Conservation (phyloP, 2,797 vertebrate species). For the Eulemur albifrons region DNA sequence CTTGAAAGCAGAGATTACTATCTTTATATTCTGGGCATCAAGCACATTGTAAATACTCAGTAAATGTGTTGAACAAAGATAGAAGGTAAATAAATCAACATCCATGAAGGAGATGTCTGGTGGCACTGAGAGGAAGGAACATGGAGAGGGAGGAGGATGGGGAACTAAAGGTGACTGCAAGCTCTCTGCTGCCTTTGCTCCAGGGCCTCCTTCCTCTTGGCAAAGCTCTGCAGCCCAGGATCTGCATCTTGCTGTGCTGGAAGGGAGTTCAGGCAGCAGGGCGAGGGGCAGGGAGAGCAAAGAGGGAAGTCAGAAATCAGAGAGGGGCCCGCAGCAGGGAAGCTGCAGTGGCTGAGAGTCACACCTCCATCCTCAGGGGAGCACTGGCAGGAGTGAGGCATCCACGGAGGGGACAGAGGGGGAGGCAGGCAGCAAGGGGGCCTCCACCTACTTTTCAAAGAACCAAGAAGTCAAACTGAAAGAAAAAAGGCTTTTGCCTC, state of each 20-base stretch:
- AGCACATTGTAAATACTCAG: not conserved
- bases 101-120: not conserved
- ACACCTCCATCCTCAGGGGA: not conserved
- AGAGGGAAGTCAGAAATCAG: conserved; percentile 39
- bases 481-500: conserved; percentile 41
- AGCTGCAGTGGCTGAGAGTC: not conserved
- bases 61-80: not conserved
- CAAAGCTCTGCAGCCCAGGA: not conserved
- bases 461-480: conserved; percentile 50
- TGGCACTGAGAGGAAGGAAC: not conserved
- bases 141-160: accelerated
- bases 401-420: not conserved
- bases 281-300: not conserved
- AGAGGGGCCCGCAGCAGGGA: not conserved
- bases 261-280: not conserved
- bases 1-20: not conserved
- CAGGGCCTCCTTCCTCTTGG: not conserved
- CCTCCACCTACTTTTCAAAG: conserved; percentile 46
- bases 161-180: not conserved
- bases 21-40: not conserved
- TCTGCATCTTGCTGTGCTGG: not conserved
- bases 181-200: not conserved
- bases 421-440: not conserved
- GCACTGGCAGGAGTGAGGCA: not conserved
- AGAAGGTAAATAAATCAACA: not conserved